Evolutionary conservation across 1,140 invertebrate species (phyloP).

Genomic region (Lepidurus packardi): DNA sequence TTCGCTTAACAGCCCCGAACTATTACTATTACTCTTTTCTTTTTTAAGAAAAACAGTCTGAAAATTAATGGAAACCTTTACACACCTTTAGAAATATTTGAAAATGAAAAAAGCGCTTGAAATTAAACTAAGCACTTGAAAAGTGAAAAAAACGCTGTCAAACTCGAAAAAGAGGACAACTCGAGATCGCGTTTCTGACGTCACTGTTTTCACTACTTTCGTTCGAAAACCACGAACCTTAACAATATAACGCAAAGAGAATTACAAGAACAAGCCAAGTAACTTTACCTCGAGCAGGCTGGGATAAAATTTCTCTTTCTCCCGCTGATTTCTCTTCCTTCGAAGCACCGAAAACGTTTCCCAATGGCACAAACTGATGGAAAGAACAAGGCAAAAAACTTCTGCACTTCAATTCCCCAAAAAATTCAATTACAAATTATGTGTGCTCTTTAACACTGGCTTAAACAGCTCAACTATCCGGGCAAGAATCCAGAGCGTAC

Average conservation of each 20-base stretch:
- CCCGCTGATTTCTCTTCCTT: slow-evolving; percentile 3
- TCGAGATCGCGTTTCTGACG: too few species aligned
- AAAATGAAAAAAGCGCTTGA: too few species aligned
- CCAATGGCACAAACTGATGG: background rate
- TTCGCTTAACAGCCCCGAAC: too few species aligned
- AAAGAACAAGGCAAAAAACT: background rate
- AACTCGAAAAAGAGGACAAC: too few species aligned
- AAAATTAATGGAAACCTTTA: too few species aligned
- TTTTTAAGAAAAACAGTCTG: too few species aligned
- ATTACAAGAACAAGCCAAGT: background rate
- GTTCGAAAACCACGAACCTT: too few species aligned
- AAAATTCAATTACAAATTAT: background rate
- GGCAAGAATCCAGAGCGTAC: slow-evolving; percentile 1
- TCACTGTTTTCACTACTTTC: too few species aligned
- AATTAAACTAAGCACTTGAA: too few species aligned
- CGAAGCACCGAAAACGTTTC: background rate
- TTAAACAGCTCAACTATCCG: background rate
- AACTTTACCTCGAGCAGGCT: background rate
- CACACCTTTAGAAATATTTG: too few species aligned
- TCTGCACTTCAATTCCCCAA: background rate
- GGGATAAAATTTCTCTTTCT: slow-evolving; percentile 8
- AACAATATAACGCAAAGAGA: background rate
- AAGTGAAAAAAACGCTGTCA: too few species aligned
- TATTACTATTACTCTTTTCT: too few species aligned
- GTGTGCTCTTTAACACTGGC: background rate